Evolutionary conservation across 1,140 invertebrate species (phyloP).

Genomic region (Bombus fervidus): DNA sequence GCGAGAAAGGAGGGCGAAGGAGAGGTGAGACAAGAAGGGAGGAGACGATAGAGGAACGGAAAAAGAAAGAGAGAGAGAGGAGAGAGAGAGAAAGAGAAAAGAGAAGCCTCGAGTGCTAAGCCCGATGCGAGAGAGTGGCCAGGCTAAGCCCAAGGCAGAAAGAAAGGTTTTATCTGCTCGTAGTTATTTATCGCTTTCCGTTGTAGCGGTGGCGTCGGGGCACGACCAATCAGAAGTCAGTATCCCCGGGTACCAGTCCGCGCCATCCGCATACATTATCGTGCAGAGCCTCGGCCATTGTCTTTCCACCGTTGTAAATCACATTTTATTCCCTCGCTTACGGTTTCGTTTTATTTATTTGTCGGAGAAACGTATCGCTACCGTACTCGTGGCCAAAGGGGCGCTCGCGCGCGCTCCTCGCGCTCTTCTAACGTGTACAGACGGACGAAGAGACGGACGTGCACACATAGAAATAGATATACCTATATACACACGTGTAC

Average conservation of each 20-base stretch:
- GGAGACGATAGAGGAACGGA: constrained; percentile 21
- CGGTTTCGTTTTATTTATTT: constrained; percentile 82
- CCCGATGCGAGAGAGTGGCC: constrained; percentile 67
- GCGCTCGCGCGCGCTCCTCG: constrained; percentile 58
- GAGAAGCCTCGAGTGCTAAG: constrained; percentile 70
- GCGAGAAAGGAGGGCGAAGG: constrained; percentile 51
- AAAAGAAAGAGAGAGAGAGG: constrained; percentile 22
- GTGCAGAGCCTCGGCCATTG: constrained; percentile 81
- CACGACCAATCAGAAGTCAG: constrained; percentile 81
- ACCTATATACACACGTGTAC: constrained; percentile 22
- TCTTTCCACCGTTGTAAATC: constrained; percentile 82
- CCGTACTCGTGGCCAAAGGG: constrained; percentile 77
- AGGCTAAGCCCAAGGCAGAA: constrained; percentile 75
- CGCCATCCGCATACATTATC: constrained; percentile 83
- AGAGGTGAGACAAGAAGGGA: constrained; percentile 1
- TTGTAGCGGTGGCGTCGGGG: constrained; percentile 81
- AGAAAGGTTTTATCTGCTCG: constrained; percentile 82
- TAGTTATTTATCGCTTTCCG: constrained; percentile 83
- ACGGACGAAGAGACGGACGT: not conserved
- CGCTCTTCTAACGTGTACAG: constrained; percentile 17
- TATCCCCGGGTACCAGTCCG: constrained; percentile 81
- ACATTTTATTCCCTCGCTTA: constrained; percentile 83
- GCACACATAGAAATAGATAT: not conserved
- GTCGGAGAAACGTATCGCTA: constrained; percentile 81
- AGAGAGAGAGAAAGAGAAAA: constrained; percentile 40